Percentiles rank a stretch among this genome's conserved stretches.
Evolutionary conservation across 2,113 vertebrate genomes (phyloP).

Genomic region (Chloroceryle aenea): DNA sequence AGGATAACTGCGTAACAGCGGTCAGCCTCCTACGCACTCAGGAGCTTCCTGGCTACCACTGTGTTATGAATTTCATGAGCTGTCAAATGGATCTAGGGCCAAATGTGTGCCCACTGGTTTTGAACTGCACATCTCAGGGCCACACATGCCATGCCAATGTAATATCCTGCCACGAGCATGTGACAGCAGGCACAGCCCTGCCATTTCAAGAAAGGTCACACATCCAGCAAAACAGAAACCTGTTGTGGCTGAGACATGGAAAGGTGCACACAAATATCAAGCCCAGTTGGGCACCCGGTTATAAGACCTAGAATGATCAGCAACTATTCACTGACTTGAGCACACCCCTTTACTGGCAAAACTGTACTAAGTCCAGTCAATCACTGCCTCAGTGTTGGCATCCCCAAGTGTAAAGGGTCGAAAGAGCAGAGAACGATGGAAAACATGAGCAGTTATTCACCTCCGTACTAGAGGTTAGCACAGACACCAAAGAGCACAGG

Average conservation of each 20-base stretch:
- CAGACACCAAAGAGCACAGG: not conserved
- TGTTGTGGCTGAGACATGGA: not conserved
- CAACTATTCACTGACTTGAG: not conserved
- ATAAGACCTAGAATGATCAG: not conserved
- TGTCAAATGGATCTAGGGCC: not conserved
- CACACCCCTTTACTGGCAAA: not conserved
- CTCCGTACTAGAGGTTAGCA: not conserved
- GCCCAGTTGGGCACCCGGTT: not conserved
- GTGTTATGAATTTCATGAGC: not conserved
- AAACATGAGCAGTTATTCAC: not conserved
- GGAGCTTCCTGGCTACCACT: not conserved
- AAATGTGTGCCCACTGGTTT: not conserved
- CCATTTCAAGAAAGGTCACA: not conserved
- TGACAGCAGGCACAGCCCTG: not conserved
- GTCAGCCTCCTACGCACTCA: not conserved
- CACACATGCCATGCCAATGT: accelerated
- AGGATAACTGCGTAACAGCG: not conserved
- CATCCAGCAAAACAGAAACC: not conserved
- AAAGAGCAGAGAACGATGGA: not conserved
- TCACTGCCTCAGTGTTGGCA: not conserved
- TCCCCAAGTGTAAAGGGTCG: not conserved
- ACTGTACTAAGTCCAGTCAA: not conserved
- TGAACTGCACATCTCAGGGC: not conserved
- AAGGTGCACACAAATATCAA: not conserved
- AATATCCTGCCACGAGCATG: accelerated